Base-by-base conservation (phyloP, 2,888 invertebrate species). In the Sympetrum striolatum region DNA sequence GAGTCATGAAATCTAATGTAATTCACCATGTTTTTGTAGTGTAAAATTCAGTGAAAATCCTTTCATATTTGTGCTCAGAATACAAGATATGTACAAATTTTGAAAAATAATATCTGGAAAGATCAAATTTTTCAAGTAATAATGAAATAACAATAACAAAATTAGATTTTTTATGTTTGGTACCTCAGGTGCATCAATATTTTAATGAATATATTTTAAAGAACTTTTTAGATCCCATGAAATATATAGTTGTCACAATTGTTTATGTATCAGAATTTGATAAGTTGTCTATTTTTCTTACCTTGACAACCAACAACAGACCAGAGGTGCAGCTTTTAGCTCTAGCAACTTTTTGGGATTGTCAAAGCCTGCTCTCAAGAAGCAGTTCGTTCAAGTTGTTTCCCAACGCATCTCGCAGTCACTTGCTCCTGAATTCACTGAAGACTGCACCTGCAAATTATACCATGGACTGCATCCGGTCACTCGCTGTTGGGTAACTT, bases 271-370 rank as follows among this genome's bases (percentile, higher is more conserved):
- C 14, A 80, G 25, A 0, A 80, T 22, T n/a, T 90, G 81, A 82
- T 37, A 18, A 18, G 14, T n/a, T 60, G 3, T 37, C 31, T 37
- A 44, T 90, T 12, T n/a, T 90, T 91, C 91, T 90, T 44, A 73
- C 91, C 91, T 93, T 93, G 1, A 80, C 37, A 14, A 4, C 35
- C 60, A 8, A 35, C 6, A 37, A 60, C 94, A 96, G 96, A 94
- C 95, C 64, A 95, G 95, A 90, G 97, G 97, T 35, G 95, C 96
- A 22, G 95, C 96, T 15, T 96, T 97, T 94, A 96, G 96, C 12
- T 94, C 95, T 3, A 94, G 94, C 91, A 96, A 95, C 93, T 96
- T 95, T 95, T 91, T 94, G 90, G 94, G 94, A n/a, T 64, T 91
- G 0, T 93, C 95, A 90, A 95, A 95, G 92, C 94, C 95, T 0